These are phyloP conservation scores for Opisthocomus hoazin DNA, from an alignment of 2,113 vertebrate genomes.

Conservation along the genomic window DNA sequence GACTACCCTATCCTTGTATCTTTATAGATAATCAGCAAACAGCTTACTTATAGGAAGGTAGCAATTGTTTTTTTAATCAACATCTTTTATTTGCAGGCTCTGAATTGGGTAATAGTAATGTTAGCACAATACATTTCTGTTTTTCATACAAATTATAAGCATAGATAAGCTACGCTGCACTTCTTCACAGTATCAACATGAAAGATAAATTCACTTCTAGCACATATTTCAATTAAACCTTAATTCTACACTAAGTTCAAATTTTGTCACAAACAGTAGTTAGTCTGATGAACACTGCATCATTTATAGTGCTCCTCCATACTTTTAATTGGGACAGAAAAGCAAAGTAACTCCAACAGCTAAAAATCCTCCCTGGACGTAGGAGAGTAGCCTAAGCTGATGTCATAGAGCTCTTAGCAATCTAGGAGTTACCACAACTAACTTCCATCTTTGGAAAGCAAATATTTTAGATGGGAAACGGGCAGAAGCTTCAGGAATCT, in stretches of 20 bases:
- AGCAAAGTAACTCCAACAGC: neutral
- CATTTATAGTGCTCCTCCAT: neutral
- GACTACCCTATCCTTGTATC: neutral
- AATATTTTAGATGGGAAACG: neutral
- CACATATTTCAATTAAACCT: neutral
- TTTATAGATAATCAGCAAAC: conserved; percentile 28
- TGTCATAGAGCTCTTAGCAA: neutral
- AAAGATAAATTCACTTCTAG: conserved; percentile 16
- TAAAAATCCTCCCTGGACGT: neutral
- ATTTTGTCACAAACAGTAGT: neutral
- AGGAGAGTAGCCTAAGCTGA: neutral
- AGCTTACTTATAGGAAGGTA: conserved; percentile 4
- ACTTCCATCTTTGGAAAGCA: neutral
- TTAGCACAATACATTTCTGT: neutral
- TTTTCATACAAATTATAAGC: neutral
- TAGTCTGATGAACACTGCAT: neutral
- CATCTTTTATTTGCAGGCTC: neutral
- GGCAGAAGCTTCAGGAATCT: neutral
- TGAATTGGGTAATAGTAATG: neutral
- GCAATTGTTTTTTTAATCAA: neutral
- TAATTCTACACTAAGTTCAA: neutral
- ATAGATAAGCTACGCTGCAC: neutral
- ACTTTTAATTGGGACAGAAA: neutral
- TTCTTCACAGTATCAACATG: neutral
- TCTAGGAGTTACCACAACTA: neutral